A percentile compares a stretch with the other conserved stretches of the same genome.
Evolutionary conservation across 2,888 invertebrate species (phyloP).

Genomic region (Eristalis pertinax): DNA sequence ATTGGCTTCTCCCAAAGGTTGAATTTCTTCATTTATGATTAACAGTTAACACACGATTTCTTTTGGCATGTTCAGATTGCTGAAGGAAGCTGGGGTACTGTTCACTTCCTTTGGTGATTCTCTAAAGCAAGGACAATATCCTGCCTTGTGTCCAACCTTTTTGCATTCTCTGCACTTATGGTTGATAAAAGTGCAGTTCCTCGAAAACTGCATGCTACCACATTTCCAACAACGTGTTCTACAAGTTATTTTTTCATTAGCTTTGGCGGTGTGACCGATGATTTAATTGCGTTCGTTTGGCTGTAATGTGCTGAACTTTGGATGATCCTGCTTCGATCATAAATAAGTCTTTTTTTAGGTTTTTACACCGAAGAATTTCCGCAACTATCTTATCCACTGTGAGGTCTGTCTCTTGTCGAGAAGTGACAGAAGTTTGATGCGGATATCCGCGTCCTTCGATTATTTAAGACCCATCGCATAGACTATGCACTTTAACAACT

Average conservation of each 20-base stretch:
- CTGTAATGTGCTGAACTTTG: neutral
- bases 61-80: neutral
- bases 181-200: conserved; percentile 33
- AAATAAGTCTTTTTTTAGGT: neutral
- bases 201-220: conserved; percentile 54
- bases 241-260: neutral
- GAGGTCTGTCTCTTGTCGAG: conserved; percentile 7
- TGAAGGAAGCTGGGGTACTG: no score
- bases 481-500: no score
- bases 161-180: conserved; percentile 50
- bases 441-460: no score
- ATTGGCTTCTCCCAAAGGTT: no score
- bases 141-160: conserved; percentile 51
- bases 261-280: neutral
- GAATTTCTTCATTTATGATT: neutral
- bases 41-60: neutral
- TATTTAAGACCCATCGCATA: no score
- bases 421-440: no score
- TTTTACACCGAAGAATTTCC: conserved; percentile 10
- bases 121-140: no score
- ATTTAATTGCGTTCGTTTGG: conserved; percentile 1
- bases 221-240: conserved; percentile 61
- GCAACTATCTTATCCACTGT: conserved; percentile 43
- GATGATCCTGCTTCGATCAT: conserved; percentile 26
- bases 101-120: no score